phyloP scores from a whole-genome alignment of 2,888 invertebrate species.

The Hipparchia semele region DNA sequence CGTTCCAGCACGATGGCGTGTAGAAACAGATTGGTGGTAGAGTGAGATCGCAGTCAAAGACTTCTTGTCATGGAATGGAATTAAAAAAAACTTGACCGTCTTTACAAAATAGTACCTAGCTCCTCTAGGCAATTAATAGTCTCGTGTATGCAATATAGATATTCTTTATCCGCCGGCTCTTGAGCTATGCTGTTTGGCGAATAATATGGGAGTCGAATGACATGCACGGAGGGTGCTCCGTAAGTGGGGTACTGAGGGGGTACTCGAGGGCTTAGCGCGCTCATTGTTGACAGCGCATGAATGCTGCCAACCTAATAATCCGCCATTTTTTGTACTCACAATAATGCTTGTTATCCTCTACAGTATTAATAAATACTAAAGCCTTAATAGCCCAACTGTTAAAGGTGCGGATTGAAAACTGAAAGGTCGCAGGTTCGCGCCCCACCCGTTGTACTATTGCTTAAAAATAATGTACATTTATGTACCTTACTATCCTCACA shows the following conservation, averaged over 20 bases:
- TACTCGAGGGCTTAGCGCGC: constrained; percentile 41
- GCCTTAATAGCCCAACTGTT: no score
- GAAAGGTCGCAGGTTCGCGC: no score
- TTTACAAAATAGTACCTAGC: no score
- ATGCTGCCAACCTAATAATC: constrained; percentile 34
- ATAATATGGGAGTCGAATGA: constrained; percentile 53
- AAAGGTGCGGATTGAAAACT: no score
- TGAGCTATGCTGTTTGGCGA: constrained; percentile 46
- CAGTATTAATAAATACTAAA: background rate
- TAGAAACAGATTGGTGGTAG: no score
- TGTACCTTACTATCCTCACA: no score
- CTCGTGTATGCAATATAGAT: background rate
- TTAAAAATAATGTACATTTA: no score
- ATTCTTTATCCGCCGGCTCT: background rate
- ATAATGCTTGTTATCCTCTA: constrained; percentile 20
- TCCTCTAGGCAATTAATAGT: background rate
- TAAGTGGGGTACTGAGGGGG: constrained; percentile 53
- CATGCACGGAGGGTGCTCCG: constrained; percentile 52
- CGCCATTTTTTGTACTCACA: constrained; percentile 16
- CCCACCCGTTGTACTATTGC: no score
- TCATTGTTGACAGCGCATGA: constrained; percentile 33
- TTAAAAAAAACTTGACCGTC: no score
- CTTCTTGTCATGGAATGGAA: no score
- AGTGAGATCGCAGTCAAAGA: no score
- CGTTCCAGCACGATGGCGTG: no score